Percentiles rank a stretch among this genome's conserved stretches.
phyloP scores from a whole-genome alignment of 2,113 vertebrate genomes.

The Oryzias curvinotus region DNA sequence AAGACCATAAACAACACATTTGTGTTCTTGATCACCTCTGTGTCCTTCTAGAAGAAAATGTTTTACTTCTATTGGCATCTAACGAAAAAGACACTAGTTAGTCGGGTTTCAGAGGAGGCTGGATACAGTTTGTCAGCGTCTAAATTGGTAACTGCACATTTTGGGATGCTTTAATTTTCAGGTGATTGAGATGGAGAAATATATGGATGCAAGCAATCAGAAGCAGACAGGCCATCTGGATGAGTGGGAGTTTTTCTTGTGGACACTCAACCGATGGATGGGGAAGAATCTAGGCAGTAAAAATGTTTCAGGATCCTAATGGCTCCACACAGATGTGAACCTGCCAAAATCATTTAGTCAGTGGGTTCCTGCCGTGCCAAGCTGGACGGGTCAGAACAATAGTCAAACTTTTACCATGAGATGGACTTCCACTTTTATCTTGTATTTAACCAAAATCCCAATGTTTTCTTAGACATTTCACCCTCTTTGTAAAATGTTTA shows the following conservation, averaged over 20 bases:
- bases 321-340: conserved; percentile 36
- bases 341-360: not conserved
- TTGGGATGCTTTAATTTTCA: conserved; percentile 24
- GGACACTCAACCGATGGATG: conserved; percentile 35
- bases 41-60: conserved; percentile 1
- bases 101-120: too few relatives aligned
- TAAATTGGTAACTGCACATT: not conserved
- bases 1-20: conserved; percentile 20
- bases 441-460: too few relatives aligned
- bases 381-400: too few relatives aligned
- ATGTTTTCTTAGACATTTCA: too few relatives aligned
- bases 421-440: too few relatives aligned
- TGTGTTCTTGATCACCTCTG: not conserved
- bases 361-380: too few relatives aligned
- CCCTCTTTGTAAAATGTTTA: too few relatives aligned
- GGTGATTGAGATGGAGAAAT: conserved; percentile 28
- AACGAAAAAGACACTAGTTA: not conserved
- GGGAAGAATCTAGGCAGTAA: conserved; percentile 22
- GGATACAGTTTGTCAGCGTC: too few relatives aligned
- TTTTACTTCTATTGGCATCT: not conserved
- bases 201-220: conserved; percentile 40
- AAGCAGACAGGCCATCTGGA: conserved; percentile 63
- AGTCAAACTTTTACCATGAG: too few relatives aligned
- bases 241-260: conserved; percentile 60
- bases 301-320: conserved; percentile 11